phyloP scores from a whole-genome alignment of 2,113 vertebrate species.

The Tylochromis polylepis region DNA sequence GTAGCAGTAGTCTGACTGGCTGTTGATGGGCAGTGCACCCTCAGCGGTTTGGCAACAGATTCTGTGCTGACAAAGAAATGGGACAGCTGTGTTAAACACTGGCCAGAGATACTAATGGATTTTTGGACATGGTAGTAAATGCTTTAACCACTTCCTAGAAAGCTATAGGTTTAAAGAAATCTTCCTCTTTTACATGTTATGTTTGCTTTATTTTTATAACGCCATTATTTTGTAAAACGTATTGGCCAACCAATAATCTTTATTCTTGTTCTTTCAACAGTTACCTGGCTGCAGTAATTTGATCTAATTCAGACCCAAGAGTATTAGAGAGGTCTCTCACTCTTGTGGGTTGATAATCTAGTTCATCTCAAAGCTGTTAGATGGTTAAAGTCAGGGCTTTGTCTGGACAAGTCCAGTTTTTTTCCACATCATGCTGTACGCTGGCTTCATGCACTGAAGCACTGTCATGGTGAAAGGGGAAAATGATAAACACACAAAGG shows the following conservation, averaged over 20 bases:
- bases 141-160: not conserved
- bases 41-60: conserved; percentile 11
- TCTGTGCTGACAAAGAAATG: conserved; percentile 10
- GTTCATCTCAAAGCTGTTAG: not conserved
- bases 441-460: not conserved
- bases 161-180: not conserved
- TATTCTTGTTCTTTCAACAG: not conserved
- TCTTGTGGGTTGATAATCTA: not conserved
- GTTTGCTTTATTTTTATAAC: not conserved
- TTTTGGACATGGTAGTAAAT: not conserved
- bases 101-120: not conserved
- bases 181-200: not conserved
- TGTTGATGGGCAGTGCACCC: not conserved
- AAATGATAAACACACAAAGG: not conserved
- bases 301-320: not conserved
- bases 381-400: not conserved
- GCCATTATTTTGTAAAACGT: not conserved
- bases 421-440: not conserved
- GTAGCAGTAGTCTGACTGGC: not conserved
- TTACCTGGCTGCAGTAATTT: not conserved
- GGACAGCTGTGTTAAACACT: conserved; percentile 18
- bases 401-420: not conserved
- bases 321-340: not conserved
- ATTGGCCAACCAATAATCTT: not conserved
- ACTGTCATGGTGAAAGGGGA: not conserved